These are phyloP conservation scores for Macrotrachela quadricornifera DNA, from an alignment of 1,140 invertebrate species.

Conservation along the genomic window DNA sequence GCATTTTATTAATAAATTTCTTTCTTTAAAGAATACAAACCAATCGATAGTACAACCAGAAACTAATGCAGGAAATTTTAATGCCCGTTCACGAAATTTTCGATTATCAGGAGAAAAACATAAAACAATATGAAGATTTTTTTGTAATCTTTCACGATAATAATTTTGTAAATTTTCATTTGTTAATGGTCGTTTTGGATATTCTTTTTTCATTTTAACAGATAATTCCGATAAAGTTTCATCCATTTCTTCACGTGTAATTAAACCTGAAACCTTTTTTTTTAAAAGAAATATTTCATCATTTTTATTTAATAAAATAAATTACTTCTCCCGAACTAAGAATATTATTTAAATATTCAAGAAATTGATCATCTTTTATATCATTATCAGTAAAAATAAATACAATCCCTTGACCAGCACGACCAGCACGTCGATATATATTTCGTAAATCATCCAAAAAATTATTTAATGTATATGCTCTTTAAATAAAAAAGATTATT, in stretches of 20 bases:
- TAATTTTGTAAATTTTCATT: too few relatives aligned
- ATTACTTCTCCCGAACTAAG: constrained; percentile 29
- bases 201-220: too few relatives aligned
- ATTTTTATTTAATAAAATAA: too few relatives aligned
- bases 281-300: too few relatives aligned
- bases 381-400: constrained; percentile 63
- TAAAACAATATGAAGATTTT: constrained; percentile 27
- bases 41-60: constrained; percentile 29
- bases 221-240: too few relatives aligned
- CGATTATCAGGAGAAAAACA: constrained; percentile 29
- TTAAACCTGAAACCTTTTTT: too few relatives aligned
- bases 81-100: constrained; percentile 25
- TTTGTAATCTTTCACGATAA: constrained; percentile 17
- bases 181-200: too few relatives aligned
- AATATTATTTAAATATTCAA: constrained; percentile 31
- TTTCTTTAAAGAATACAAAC: constrained; percentile 52
- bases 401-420: constrained; percentile 50
- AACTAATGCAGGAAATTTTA: constrained; percentile 30
- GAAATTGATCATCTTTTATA: constrained; percentile 33
- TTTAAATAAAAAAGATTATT: constrained; percentile 19
- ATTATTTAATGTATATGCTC: constrained; percentile 55
- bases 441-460: constrained; percentile 73
- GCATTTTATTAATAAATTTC: constrained; percentile 39
- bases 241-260: too few relatives aligned
- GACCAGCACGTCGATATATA: constrained; percentile 54